Evolutionary conservation across 2,888 invertebrate species (phyloP).

Genomic region (Gortyna flavago): DNA sequence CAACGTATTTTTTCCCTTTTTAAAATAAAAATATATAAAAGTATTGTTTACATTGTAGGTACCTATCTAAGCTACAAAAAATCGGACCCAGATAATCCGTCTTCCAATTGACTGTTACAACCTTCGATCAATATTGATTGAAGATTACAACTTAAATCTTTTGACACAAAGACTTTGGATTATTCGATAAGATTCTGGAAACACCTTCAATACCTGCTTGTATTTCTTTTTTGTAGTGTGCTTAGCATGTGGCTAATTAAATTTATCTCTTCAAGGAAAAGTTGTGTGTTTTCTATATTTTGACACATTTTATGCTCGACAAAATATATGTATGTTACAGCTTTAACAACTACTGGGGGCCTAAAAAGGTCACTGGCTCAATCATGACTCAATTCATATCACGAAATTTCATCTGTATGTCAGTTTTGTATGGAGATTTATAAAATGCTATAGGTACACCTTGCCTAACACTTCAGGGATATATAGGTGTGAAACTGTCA

Average conservation of each 20-base stretch:
- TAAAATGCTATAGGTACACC: no score
- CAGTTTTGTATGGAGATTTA: no score
- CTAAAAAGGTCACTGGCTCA: no score
- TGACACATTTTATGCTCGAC: not conserved
- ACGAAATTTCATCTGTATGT: no score
- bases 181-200: not conserved
- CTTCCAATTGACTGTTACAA: not conserved
- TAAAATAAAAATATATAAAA: not conserved
- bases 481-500: no score
- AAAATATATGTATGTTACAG: not conserved
- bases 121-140: no score
- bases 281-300: not conserved
- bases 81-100: constrained; percentile 19
- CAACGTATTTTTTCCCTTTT: not conserved
- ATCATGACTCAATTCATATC: no score
- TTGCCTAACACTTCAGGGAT: no score
- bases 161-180: constrained; percentile 13
- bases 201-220: not conserved
- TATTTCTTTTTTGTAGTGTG: constrained; percentile 19
- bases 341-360: not conserved
- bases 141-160: not conserved
- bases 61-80: constrained; percentile 33
- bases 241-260: constrained; percentile 34
- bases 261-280: constrained; percentile 23
- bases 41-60: constrained; percentile 16